Evolutionary conservation across 2,888 invertebrate species (phyloP).

Genomic region (Glaucopsyche alexis): DNA sequence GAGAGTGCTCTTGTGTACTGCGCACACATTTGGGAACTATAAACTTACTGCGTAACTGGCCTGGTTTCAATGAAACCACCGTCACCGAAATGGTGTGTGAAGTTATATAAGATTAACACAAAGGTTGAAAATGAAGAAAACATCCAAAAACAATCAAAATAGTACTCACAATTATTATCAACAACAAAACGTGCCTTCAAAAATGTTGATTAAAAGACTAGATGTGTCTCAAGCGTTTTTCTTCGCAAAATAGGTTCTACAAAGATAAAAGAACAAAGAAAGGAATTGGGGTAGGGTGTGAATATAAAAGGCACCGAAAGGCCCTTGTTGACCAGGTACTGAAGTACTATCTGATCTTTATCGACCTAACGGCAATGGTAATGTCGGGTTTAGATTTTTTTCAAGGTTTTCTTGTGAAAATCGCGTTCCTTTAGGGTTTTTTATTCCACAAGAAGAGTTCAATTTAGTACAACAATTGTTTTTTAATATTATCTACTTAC

Average conservation of each 20-base stretch:
- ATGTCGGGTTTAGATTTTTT: background rate
- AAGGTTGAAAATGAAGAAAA: no score
- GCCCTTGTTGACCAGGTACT: conserved; percentile 12
- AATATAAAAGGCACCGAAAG: conserved; percentile 14
- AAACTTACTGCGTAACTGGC: no score
- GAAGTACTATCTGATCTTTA: conserved; percentile 8
- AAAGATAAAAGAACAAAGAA: conserved; percentile 25
- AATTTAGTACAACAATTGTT: no score
- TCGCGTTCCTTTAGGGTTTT: background rate
- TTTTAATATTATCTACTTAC: no score
- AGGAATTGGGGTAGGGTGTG: background rate
- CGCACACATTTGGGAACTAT: no score
- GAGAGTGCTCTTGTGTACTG: no score
- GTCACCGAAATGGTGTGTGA: no score
- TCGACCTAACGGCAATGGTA: background rate
- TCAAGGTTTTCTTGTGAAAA: background rate
- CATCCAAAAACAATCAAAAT: no score
- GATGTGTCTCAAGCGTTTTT: conserved; percentile 8
- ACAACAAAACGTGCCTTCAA: no score
- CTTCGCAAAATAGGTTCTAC: background rate
- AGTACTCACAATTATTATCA: no score
- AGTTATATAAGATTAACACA: no score
- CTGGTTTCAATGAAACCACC: no score
- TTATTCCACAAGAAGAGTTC: background rate
- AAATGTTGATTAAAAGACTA: conserved; percentile 6